phyloP scores from a whole-genome alignment of 2,888 invertebrate species.

The Andrena flavipes region DNA sequence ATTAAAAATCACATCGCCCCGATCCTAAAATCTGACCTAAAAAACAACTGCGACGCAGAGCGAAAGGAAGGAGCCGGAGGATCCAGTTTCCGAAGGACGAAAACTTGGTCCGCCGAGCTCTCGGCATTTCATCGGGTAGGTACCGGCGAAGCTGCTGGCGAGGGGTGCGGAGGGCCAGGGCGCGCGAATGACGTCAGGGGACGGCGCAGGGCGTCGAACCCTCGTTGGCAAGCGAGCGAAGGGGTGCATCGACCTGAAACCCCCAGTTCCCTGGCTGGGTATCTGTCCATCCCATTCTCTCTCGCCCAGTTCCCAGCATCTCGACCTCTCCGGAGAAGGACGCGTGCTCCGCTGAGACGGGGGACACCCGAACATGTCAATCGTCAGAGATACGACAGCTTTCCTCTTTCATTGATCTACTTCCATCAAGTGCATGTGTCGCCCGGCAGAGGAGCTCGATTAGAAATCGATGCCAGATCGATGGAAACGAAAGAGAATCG shows the following conservation, averaged over 20 bases:
- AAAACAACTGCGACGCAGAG: conserved; percentile 21
- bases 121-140: conserved; percentile 51
- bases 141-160: conserved; percentile 33
- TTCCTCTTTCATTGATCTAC: background rate
- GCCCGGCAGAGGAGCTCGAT: background rate
- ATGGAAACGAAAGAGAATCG: background rate
- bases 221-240: conserved; percentile 71
- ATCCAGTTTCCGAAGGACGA: conserved; percentile 64
- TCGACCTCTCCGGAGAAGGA: background rate
- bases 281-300: conserved; percentile 63
- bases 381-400: background rate
- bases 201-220: conserved; percentile 81
- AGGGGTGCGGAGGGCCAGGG: conserved; percentile 56
- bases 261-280: conserved; percentile 78
- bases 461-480: background rate
- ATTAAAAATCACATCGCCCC: conserved; percentile 46
- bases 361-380: background rate
- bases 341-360: background rate
- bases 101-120: conserved; percentile 56
- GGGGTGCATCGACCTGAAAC: conserved; percentile 82
- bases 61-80: conserved; percentile 16
- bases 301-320: conserved; percentile 31
- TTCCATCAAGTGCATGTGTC: background rate
- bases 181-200: conserved; percentile 81
- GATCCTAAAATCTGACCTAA: conserved; percentile 35